These are phyloP conservation scores for Idaea straminata DNA, from an alignment of 2,888 invertebrate species.

Conservation along the genomic window DNA sequence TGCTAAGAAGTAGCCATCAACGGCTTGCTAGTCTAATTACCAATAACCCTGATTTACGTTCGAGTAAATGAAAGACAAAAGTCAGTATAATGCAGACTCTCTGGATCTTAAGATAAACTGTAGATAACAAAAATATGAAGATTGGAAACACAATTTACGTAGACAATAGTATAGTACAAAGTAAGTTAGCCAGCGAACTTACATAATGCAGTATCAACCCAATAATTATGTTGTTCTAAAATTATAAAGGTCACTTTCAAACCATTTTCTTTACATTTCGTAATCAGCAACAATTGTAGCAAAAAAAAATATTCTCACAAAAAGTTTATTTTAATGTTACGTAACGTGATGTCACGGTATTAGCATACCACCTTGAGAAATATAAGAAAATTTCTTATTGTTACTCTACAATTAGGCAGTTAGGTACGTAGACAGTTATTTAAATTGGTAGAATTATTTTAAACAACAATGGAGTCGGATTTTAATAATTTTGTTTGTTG, in stretches of 20 bases:
- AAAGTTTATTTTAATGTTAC: slow-evolving; percentile 21
- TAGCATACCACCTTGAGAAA: slow-evolving; percentile 27
- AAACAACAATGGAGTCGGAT: slow-evolving; percentile 3
- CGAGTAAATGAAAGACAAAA: too few relatives aligned
- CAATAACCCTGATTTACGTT: too few relatives aligned
- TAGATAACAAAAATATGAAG: too few relatives aligned
- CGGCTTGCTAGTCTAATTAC: too few relatives aligned
- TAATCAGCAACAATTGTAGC: slow-evolving; percentile 11
- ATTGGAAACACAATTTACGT: too few relatives aligned
- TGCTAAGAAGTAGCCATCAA: too few relatives aligned
- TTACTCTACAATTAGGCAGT: slow-evolving; percentile 20
- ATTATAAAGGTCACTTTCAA: slow-evolving; percentile 12
- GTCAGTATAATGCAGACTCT: too few relatives aligned
- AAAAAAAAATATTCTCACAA: slow-evolving; percentile 12
- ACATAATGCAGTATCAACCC: not conserved
- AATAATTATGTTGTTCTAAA: not conserved
- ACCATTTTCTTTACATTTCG: slow-evolving; percentile 1
- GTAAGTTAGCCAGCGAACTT: too few relatives aligned
- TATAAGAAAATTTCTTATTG: slow-evolving; percentile 26
- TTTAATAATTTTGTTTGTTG: slow-evolving; percentile 3
- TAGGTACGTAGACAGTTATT: slow-evolving; percentile 4
- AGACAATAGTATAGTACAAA: too few relatives aligned
- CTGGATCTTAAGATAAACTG: too few relatives aligned
- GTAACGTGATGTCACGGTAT: slow-evolving; percentile 30
- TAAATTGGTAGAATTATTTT: slow-evolving; percentile 21